Conservation (phyloP, 2,888 invertebrate genomes). For the Amphipyra tragopoginis region DNA sequence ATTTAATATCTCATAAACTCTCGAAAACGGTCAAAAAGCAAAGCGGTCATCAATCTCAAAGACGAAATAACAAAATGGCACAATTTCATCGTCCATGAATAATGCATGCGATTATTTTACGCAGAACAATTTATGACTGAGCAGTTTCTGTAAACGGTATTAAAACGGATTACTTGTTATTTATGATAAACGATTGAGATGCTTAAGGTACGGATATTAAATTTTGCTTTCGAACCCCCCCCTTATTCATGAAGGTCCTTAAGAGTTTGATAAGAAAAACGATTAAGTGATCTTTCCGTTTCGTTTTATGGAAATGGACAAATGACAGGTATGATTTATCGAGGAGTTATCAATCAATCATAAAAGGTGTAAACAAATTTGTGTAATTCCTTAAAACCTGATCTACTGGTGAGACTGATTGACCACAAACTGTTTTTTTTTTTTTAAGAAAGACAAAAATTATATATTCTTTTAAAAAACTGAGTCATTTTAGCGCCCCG, state of each 20-base stretch:
- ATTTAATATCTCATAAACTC: too few species aligned
- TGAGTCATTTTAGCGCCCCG: too few species aligned
- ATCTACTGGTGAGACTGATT: too few species aligned
- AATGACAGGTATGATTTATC: conserved; percentile 11
- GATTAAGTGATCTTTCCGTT: conserved; percentile 7
- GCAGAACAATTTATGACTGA: conserved; percentile 52
- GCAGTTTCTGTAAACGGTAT: conserved; percentile 44
- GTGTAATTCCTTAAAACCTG: too few species aligned
- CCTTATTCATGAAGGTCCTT: conserved; percentile 27
- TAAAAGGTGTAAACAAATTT: too few species aligned
- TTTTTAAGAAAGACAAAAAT: too few species aligned
- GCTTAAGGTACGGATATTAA: conserved; percentile 37
- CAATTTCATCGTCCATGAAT: conserved; percentile 56
- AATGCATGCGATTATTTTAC: conserved; percentile 63
- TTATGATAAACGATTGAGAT: conserved; percentile 49
- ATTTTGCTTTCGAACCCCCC: conserved; percentile 12
- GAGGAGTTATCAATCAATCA: conserved; percentile 1
- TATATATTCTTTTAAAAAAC: too few species aligned
- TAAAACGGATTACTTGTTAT: conserved; percentile 53
- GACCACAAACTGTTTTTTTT: too few species aligned
- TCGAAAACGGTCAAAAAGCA: conserved; percentile 12
- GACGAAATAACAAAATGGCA: conserved; percentile 38
- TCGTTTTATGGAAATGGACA: neutral
- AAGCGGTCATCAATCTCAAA: conserved; percentile 34
- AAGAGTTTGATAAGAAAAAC: conserved; percentile 1